Base-by-base conservation (phyloP, 1,140 invertebrate species). In the Whitmania pigra region DNA sequence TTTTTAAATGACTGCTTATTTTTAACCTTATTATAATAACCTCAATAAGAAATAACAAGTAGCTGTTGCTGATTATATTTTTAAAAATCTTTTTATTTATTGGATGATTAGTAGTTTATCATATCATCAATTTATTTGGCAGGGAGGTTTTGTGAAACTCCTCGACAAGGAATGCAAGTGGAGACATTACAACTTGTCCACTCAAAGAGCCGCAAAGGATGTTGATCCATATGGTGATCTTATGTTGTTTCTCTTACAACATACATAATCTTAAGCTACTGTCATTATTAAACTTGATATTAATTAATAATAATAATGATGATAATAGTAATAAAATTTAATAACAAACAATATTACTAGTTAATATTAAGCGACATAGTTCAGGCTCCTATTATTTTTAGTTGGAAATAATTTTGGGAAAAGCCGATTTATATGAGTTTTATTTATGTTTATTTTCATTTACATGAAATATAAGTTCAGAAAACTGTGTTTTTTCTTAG, bases 101-200 rank as follows among this genome's bases (percentile, higher is more conserved):
- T 25, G 18, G 22, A 17, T 40, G 29, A 43, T 29, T 6, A 29
- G 22, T 29, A 29, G 18, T 54, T 29, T 72, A 40, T 29, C 1
- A 18, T 13, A 20, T 53, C 13, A 53, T 49, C 15, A 40, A 70
- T 55, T 49, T 60, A 9, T 40, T 31, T 71, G 57, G 75, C 74
- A 81, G 80, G 76, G 78, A 57, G 78, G 77, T 0, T 71, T 79
- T 11, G 76, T 74, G 13, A 74, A 73, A 31, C 77, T 73, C 49
- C 75, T 82, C 27, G 76, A 77, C 60, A 80, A 79, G 69, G 80
- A 82, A n/a, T 82, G 80, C 71, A 74, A 76, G 31, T 82, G 79
- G 79, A 73, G 77, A 31, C 76, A 77, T 49, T 81, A 78, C 63
- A 80, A 80, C 69, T 55, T 80, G 0, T 75, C 78, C 5, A 76